Percentiles rank a stretch among this genome's conserved stretches.
phyloP scores from a whole-genome alignment of 1,140 invertebrate genomes.

The Paraescarpia echinospica region DNA sequence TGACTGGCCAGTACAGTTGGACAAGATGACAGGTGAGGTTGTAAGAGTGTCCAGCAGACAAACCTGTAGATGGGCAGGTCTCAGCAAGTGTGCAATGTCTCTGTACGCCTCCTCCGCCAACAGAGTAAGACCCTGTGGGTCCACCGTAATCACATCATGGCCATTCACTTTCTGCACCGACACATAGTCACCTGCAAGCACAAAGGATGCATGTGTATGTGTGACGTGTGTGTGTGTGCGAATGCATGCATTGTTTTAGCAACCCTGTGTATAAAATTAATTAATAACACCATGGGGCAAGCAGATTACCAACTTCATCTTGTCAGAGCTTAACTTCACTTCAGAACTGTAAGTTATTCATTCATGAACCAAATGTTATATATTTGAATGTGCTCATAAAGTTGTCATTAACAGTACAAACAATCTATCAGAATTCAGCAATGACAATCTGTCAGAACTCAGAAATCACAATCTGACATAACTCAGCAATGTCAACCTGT shows the following conservation, averaged over 20 bases:
- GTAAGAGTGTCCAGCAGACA: background rate
- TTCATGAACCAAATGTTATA: background rate
- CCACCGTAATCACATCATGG: slow-evolving; percentile 49
- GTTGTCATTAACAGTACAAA: too few species aligned
- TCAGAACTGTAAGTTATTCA: background rate
- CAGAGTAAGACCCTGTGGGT: slow-evolving; percentile 53
- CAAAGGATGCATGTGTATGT: background rate
- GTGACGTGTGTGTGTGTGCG: too few species aligned
- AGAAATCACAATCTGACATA: too few species aligned
- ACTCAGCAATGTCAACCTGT: too few species aligned
- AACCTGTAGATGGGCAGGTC: slow-evolving; percentile 56
- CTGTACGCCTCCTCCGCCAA: slow-evolving; percentile 55
- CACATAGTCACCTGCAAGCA: slow-evolving; percentile 53
- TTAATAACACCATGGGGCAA: too few species aligned
- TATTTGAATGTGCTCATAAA: too few species aligned
- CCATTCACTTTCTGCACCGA: slow-evolving; percentile 54
- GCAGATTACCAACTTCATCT: too few species aligned
- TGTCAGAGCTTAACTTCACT: too few species aligned
- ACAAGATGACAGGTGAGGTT: background rate
- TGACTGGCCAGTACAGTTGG: too few species aligned
- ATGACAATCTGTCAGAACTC: background rate
- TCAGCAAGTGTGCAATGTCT: slow-evolving; percentile 56
- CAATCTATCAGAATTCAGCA: too few species aligned
- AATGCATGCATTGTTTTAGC: too few species aligned
- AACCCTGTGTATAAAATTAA: too few species aligned